These are phyloP conservation scores for Caenorhabditis angaria DNA, from an alignment of 2,888 invertebrate species.

Conservation along the genomic window DNA sequence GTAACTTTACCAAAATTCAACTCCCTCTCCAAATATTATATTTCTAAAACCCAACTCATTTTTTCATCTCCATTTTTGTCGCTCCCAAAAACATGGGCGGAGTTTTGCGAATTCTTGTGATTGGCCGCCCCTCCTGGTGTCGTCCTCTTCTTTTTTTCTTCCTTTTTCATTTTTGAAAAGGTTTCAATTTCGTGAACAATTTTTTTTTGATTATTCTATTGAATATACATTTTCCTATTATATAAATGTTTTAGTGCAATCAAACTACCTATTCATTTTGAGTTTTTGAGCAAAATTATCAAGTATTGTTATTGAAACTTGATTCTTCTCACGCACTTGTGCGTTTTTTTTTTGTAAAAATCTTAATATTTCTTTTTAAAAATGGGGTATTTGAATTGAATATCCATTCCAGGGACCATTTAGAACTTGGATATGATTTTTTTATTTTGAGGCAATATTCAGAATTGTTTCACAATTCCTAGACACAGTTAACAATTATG, in stretches of 20 bases:
- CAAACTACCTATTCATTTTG: background rate
- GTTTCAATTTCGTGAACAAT: background rate
- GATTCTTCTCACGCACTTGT: background rate
- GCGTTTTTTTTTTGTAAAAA: too few species aligned
- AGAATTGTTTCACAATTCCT: too few species aligned
- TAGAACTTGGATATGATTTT: too few species aligned
- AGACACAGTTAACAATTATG: too few species aligned
- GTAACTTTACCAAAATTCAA: background rate
- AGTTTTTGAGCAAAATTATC: background rate
- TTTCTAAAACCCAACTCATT: background rate
- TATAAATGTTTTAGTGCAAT: conserved; percentile 2
- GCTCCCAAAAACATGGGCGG: background rate
- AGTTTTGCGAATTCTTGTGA: background rate
- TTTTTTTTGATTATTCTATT: background rate
- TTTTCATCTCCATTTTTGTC: background rate
- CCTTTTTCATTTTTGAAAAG: background rate
- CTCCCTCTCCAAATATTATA: background rate
- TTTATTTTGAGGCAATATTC: too few species aligned
- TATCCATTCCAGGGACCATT: too few species aligned
- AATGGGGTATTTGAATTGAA: too few species aligned
- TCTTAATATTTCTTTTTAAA: too few species aligned
- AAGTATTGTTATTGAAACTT: background rate
- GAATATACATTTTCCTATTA: background rate
- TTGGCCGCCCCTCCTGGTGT: background rate
- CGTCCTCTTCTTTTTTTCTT: too few species aligned